Evolutionary conservation across 1,140 invertebrate genomes (phyloP), one percentile per base, ranked within the genome.

Genomic region (Chrysopa pallens): DNA sequence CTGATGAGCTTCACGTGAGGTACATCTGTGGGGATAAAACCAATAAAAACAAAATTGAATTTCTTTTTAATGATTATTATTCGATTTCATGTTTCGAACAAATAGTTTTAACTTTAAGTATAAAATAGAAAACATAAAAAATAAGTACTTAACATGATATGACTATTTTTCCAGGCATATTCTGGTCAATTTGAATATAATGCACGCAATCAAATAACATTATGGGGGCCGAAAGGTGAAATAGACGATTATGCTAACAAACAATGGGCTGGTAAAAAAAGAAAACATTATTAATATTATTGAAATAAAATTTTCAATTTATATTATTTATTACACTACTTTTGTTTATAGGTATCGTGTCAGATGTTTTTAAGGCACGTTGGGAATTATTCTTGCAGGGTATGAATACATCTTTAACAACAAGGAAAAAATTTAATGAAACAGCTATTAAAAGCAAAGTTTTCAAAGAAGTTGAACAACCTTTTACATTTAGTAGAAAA

Each of bases 221-320:
- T 90, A 0, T 94, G 90, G 89, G 89, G 89, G 8, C 87, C 89
- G 0, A 71, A 72, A 29, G 87, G 84, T 9, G 79, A 93, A 60
- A 90, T 93, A 31, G 56, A 74, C 12, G 88, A 93, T 54, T 95
- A 94, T 61, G 88, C 87, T 0, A 79, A 77, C 46, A 93, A 93
- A 52, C 87, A 93, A 52, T 94, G 88, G 88, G 69, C 82, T 2
- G 84, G 82, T 54, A 48, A 69, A 39, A 23, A n/a, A n/a, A n/a
- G n/a, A 2, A 23, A 23, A 23, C 2, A 23, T 23, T 23, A 23
- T 23, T 23, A 23, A 23, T 23, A 23, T 23, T 23, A 23, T 23
- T 23, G 17, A 23, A 3, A 23, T 5, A 23, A 23, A 23, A 3
- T 23, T 23, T 3, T 23, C 2, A 23, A 23, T 23, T 23, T 23